phyloP scores from a whole-genome alignment of 1,140 invertebrate genomes.

The Pachypsylla venusta region DNA sequence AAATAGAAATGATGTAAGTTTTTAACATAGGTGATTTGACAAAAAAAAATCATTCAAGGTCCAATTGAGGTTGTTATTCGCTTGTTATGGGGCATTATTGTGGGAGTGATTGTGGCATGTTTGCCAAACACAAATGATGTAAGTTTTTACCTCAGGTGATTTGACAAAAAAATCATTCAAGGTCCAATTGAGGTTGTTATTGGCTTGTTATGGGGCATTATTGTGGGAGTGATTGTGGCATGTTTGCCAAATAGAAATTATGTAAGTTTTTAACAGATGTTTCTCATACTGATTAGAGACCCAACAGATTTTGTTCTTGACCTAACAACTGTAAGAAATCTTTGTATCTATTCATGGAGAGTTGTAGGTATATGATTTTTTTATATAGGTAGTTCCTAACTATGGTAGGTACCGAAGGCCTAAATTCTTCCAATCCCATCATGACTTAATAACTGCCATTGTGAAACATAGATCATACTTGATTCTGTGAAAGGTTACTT shows the following conservation, averaged over 20 bases:
- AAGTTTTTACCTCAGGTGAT: slow-evolving; percentile 20
- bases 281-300: no score
- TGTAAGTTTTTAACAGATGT: no score
- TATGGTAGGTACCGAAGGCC: no score
- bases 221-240: slow-evolving; percentile 34
- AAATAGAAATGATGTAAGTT: slow-evolving; percentile 28
- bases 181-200: slow-evolving; percentile 39
- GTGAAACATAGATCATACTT: no score
- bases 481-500: no score
- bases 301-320: no score
- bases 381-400: no score
- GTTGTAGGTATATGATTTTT: no score
- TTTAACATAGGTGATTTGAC: slow-evolving; percentile 20
- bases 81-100: slow-evolving; percentile 34
- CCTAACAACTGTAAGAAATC: no score
- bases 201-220: slow-evolving; percentile 35
- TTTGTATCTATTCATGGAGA: no score
- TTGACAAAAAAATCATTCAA: slow-evolving; percentile 33
- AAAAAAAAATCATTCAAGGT: slow-evolving; percentile 36
- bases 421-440: no score
- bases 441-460: no score
- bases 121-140: slow-evolving; percentile 32
- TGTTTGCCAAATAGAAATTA: slow-evolving; percentile 32
- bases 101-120: slow-evolving; percentile 33
- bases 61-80: slow-evolving; percentile 38